phyloP scores from a whole-genome alignment of 2,888 invertebrate genomes.

The Agrotis exclamationis region DNA sequence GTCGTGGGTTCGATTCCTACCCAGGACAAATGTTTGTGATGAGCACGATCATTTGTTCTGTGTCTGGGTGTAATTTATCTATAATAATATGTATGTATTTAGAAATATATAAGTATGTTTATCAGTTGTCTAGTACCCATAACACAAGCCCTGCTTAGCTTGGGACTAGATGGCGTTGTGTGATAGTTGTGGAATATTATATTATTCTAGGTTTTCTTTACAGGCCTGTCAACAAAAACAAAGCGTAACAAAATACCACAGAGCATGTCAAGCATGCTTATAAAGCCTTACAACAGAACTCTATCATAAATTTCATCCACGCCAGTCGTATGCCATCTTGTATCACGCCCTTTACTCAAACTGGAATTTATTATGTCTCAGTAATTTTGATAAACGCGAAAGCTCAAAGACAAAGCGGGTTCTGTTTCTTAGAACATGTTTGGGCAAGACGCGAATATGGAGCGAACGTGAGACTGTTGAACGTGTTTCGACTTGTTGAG shows the following conservation, averaged over 20 bases:
- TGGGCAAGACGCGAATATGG: slow-evolving; percentile 42
- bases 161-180: too few species aligned
- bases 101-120: too few species aligned
- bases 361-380: slow-evolving; percentile 64
- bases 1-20: too few species aligned
- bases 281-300: slow-evolving; percentile 30
- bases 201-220: neutral
- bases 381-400: slow-evolving; percentile 65
- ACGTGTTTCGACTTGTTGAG: slow-evolving; percentile 57
- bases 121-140: too few species aligned
- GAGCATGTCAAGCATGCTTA: slow-evolving; percentile 30
- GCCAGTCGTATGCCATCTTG: slow-evolving; percentile 49
- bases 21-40: too few species aligned
- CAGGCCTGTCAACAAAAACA: slow-evolving; percentile 7
- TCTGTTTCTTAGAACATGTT: slow-evolving; percentile 52
- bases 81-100: too few species aligned
- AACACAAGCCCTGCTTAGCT: too few species aligned
- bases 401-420: slow-evolving; percentile 62
- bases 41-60: too few species aligned
- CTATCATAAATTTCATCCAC: slow-evolving; percentile 53
- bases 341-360: slow-evolving; percentile 52
- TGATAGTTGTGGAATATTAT: too few species aligned
- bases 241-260: slow-evolving; percentile 16
- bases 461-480: slow-evolving; percentile 23
- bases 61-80: too few species aligned